Evolutionary conservation across 2,888 invertebrate genomes (phyloP).

Genomic region (Ophion ventricosus): DNA sequence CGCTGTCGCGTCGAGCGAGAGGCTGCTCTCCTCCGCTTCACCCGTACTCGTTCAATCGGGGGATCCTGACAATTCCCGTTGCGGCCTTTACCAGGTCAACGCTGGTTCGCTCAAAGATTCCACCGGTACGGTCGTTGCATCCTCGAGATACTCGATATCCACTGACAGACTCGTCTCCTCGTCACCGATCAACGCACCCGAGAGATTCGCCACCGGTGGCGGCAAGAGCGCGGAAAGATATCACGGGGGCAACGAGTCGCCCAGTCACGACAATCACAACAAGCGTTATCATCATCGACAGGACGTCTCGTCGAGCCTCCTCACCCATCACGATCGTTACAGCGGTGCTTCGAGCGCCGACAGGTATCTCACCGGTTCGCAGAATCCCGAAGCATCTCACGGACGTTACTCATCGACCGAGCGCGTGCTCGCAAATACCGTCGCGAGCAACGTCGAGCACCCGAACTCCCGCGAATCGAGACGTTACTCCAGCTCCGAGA

Average conservation of each 20-base stretch:
- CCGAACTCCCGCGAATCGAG: slow-evolving; percentile 61
- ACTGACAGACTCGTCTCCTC: slow-evolving; percentile 78
- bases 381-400: slow-evolving; percentile 77
- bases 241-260: slow-evolving; percentile 64
- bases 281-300: slow-evolving; percentile 71
- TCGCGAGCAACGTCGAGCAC: slow-evolving; percentile 38
- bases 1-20: slow-evolving; percentile 72
- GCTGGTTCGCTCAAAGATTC: slow-evolving; percentile 72
- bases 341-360: slow-evolving; percentile 71
- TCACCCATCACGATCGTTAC: slow-evolving; percentile 75
- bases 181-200: slow-evolving; percentile 80
- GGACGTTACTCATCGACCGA: slow-evolving; percentile 80
- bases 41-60: slow-evolving; percentile 77
- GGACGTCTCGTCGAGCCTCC: slow-evolving; percentile 66
- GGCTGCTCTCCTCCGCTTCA: slow-evolving; percentile 79
- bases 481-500: slow-evolving; percentile 73
- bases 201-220: slow-evolving; percentile 75
- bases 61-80: slow-evolving; percentile 64
- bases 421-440: slow-evolving; percentile 67
- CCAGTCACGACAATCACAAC: slow-evolving; percentile 26
- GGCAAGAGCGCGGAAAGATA: slow-evolving; percentile 72
- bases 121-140: slow-evolving; percentile 30
- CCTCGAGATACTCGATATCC: slow-evolving; percentile 75
- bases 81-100: slow-evolving; percentile 65
- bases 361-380: slow-evolving; percentile 77